Evolutionary conservation across 1,140 invertebrate genomes (phyloP).

Genomic region (Drosophila tani): DNA sequence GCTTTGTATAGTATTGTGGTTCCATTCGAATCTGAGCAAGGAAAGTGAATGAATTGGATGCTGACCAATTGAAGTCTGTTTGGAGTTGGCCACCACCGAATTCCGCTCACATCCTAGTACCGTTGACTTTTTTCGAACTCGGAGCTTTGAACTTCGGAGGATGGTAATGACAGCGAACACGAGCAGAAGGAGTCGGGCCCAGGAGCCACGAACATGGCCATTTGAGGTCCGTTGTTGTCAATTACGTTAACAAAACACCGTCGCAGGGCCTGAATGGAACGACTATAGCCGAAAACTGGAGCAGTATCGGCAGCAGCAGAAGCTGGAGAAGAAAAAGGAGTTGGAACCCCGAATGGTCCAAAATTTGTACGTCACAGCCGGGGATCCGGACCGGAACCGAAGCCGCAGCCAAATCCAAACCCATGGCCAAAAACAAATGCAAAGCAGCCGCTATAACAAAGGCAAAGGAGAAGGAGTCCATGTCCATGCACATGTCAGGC

Average conservation of each 20-base stretch:
- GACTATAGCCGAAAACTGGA: conserved; percentile 23
- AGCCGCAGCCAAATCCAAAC: conserved; percentile 16
- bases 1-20: too few relatives aligned
- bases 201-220: conserved; percentile 45
- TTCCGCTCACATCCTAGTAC: conserved; percentile 2
- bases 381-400: conserved; percentile 42
- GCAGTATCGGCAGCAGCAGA: conserved; percentile 34
- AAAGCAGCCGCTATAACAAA: conserved; percentile 70
- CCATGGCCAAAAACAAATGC: conserved; percentile 66
- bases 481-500: conserved; percentile 51
- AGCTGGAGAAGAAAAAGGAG: conserved; percentile 8
- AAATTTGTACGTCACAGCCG: conserved; percentile 70
- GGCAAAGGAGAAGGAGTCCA: conserved; percentile 18
- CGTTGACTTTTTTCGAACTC: conserved; percentile 23
- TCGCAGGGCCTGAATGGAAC: conserved; percentile 49
- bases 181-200: conserved; percentile 35
- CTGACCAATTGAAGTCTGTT: background rate
- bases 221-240: conserved; percentile 71
- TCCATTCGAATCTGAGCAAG: too few relatives aligned
- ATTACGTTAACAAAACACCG: conserved; percentile 79
- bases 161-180: conserved; percentile 76
- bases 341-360: conserved; percentile 24
- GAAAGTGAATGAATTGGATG: background rate
- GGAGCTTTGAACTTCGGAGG: background rate
- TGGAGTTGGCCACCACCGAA: conserved; percentile 13